Base-by-base conservation (phyloP, 1,140 invertebrate genomes). In the Caerostris extrusa region DNA sequence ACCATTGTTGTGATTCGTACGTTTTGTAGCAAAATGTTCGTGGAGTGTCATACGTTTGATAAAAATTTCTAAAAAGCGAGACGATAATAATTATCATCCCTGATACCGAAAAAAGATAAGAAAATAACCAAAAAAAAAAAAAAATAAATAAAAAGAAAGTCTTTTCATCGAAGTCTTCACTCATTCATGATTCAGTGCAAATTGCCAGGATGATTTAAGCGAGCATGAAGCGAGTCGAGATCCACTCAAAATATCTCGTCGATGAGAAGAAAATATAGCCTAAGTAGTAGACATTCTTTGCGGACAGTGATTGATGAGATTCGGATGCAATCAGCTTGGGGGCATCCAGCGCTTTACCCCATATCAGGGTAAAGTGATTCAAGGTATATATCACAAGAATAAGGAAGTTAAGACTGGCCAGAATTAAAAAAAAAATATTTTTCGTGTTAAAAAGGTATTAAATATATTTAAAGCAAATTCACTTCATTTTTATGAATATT, bases 211-310 rank as follows among this genome's bases (percentile, higher is more conserved):
- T 71, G 91, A 83, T 61, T 86, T 93, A 87, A 91, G 81, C 64
- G 64, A 81, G 34, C 82, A 10, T 61, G 50, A 64, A 61, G 55
- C 61, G 7, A 93, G 83, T 19, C 34, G 77, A 87, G 82, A 87
- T 87, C 77, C 83, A 87, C 64, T 83, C 60, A 61, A 93, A 93
- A 93, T 87, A 93, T 93, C 82, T 93, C 91, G 60, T 50, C 61
- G 55, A 60, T 53, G 58, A 17, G 58, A 93, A 93, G 91, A 93
- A 93, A 93, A 87, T 87, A 93, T 55, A 57, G 19, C 91, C 83
- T 93, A 93, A 87, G 91, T 93, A 93, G 91, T 87, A 93, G 91
- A 93, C 91, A 93, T 93, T 93, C 91, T 93, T 93, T 64, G 57
- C 17, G 8, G 91, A 93, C 91, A 93, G 82, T 93, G 91, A 93